Evolutionary conservation across 2,797 vertebrate genomes (phyloP).

Genomic region (Melanotaenia trifasciata): DNA sequence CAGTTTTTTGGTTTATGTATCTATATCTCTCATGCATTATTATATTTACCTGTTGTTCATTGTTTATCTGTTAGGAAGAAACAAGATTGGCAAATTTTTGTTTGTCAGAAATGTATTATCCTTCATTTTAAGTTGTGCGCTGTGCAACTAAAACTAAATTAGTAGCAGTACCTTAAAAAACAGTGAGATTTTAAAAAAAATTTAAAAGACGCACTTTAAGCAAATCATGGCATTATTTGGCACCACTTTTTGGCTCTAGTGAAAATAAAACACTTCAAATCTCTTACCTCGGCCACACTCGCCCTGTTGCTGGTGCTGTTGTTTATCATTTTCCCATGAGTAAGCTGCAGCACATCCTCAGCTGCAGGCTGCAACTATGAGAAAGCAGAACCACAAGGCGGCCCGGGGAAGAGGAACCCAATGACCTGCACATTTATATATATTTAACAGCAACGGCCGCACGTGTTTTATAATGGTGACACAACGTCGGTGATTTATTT

Average conservation of each 20-base stretch:
- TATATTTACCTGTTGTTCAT: not conserved
- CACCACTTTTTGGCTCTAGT: not conserved
- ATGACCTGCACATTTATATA: constrained; percentile 6
- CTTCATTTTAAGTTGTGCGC: not conserved
- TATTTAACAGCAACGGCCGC: constrained; percentile 4
- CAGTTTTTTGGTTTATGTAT: not conserved
- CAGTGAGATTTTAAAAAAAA: too few species aligned
- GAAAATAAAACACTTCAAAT: too few species aligned
- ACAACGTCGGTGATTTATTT: not conserved
- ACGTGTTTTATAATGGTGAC: not conserved
- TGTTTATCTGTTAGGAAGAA: constrained; percentile 5
- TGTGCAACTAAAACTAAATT: not conserved
- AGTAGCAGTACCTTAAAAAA: not conserved
- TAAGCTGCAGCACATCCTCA: constrained; percentile 28
- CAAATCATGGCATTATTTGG: not conserved
- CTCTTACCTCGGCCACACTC: constrained; percentile 60
- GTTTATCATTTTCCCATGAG: constrained; percentile 45
- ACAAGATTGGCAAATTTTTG: not conserved
- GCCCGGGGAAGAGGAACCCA: constrained; percentile 8
- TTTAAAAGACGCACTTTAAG: not conserved
- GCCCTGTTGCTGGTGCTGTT: constrained; percentile 47
- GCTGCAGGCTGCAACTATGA: constrained; percentile 42
- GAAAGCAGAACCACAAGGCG: constrained; percentile 37
- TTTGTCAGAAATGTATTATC: not conserved
- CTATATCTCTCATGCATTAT: not conserved